phyloP scores from a whole-genome alignment of 2,797 vertebrate species.

The Pantherophis alleghaniensis region DNA sequence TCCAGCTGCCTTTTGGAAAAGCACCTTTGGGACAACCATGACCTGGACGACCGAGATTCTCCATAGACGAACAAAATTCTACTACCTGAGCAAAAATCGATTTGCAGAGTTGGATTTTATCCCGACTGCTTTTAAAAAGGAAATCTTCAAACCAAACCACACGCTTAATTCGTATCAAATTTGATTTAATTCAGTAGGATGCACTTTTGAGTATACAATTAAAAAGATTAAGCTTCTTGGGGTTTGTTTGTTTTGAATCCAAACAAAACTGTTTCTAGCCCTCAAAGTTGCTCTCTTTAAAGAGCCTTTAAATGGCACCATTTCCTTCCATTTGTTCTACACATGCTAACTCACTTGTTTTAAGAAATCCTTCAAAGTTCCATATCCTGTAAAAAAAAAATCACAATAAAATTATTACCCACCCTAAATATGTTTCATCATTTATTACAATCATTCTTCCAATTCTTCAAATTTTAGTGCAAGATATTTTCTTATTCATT shows the following conservation, averaged over 20 bases:
- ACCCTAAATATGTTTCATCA: not conserved
- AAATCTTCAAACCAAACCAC: constrained; percentile 15
- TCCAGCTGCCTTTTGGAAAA: not conserved
- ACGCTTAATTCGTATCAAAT: constrained; percentile 24
- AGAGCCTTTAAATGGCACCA: not conserved
- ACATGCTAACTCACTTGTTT: not conserved
- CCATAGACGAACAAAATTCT: not conserved
- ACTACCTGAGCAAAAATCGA: not conserved
- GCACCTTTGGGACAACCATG: not conserved
- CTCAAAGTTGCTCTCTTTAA: not conserved
- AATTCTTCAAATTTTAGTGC: not conserved
- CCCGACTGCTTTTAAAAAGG: not conserved
- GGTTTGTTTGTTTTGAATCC: not conserved
- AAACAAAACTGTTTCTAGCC: not conserved
- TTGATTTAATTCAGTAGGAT: not conserved
- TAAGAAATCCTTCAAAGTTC: not conserved
- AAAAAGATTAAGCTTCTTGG: not conserved
- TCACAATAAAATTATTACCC: not conserved
- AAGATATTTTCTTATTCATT: not conserved
- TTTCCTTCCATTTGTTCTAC: not conserved
- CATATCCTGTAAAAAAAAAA: not conserved
- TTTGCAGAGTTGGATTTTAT: not conserved
- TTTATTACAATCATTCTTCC: not conserved
- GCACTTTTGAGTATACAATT: not conserved
- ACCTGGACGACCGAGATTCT: not conserved